Evolutionary conservation across 2,888 invertebrate species (phyloP), one percentile per base, ranked within the genome.

Genomic region (Netelia inedita): DNA sequence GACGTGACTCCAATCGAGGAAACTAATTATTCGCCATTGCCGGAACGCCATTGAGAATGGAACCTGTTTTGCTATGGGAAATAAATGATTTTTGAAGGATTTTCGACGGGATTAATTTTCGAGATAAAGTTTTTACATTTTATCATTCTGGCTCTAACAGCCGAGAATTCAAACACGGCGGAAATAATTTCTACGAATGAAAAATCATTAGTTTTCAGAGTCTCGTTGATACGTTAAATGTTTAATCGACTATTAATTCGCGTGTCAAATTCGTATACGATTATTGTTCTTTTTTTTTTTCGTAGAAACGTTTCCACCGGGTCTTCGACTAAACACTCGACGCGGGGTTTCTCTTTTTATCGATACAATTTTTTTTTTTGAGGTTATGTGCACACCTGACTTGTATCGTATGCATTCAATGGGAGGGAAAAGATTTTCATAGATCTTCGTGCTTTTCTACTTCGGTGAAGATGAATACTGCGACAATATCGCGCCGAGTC

Each of bases 401-500:
- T 59, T 28, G 63, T 10, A 50, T 43, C 8, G 41, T 71, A 16
- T 28, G 55, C 66, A 19, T 57, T 83, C 63, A 57, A 75, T 75
- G 63, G 69, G 74, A 75, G 21, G 28, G 28, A 43, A 23, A 75
- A 16, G 1, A 28, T 66, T 35, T 57, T 65, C 43, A 2, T 73
- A 14, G 57, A 63, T 76, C 41, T 35, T 66, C 78, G 84, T 85
- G 84, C 84, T 75, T 59, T 71, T 50, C 85, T 85, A 85, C 59
- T 50, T 74, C 14, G 75, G 53, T 66, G 69, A 50, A 65, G 65
- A 71, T 63, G 28, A 43, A 68, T 59, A 59, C 73, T 65, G 78
- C 74, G 46, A 79, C 28, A 55, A n/a, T 57, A 69, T 35, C 35
- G 59, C 65, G 71, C 55, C 81, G 55, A 53, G 46, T 79, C 28